Conservation (phyloP, 2,797 vertebrate species). For the Peromyscus eremicus region DNA sequence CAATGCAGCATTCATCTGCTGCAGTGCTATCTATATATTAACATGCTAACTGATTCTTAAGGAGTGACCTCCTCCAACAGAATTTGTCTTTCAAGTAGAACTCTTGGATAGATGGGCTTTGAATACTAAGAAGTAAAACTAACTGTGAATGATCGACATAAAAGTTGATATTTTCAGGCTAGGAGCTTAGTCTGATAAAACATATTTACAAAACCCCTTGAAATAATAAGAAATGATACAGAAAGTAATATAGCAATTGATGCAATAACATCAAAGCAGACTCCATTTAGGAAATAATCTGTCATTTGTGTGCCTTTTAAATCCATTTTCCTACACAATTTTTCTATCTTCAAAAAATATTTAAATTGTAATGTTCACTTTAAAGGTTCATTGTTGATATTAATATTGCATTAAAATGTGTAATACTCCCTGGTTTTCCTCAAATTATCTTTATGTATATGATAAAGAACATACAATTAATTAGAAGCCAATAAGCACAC, state of each 20-base stretch:
- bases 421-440: background rate
- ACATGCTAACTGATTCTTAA: slow-evolving; percentile 55
- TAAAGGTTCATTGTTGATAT: background rate
- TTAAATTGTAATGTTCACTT: slow-evolving; percentile 2
- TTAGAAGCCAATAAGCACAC: background rate
- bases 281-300: background rate
- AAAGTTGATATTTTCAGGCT: slow-evolving; percentile 40
- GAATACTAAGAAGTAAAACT: slow-evolving; percentile 22
- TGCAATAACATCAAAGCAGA: background rate
- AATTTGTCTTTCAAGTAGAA: slow-evolving; percentile 40
- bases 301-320: background rate
- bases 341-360: background rate
- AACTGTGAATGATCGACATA: background rate
- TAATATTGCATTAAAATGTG: background rate
- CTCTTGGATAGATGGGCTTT: background rate
- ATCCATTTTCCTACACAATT: background rate
- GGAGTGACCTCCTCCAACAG: background rate
- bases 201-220: background rate
- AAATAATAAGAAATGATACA: slow-evolving; percentile 19
- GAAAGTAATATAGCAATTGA: slow-evolving; percentile 24
- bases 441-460: background rate
- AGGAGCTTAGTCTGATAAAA: background rate
- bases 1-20: background rate
- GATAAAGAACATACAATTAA: background rate
- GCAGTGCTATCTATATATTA: background rate